A percentile compares a stretch with the other conserved stretches of the same genome.
Evolutionary conservation across 2,797 vertebrate species (phyloP).

Genomic region (Catamblyrhynchus diadema): DNA sequence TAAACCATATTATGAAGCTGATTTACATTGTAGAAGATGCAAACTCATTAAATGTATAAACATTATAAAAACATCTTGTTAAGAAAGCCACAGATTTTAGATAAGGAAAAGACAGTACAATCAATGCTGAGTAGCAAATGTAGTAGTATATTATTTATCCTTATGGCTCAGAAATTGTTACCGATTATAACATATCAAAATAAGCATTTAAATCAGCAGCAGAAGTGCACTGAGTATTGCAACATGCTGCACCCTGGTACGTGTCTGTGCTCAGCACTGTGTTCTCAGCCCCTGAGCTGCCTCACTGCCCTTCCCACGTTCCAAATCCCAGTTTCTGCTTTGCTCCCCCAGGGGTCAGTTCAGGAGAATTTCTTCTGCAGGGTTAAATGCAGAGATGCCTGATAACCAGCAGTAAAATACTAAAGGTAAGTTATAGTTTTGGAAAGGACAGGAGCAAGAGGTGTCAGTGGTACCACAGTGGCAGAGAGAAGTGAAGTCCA

Average conservation of each 20-base stretch:
- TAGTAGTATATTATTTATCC: background rate
- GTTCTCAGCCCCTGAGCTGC: background rate
- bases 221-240: background rate
- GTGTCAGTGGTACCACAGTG: background rate
- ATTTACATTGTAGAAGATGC: background rate
- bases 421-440: background rate
- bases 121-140: background rate
- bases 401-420: background rate
- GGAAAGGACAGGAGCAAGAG: background rate
- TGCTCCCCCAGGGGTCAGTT: background rate
- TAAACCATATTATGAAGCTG: background rate
- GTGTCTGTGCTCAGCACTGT: background rate
- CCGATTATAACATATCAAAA: background rate
- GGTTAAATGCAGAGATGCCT: background rate
- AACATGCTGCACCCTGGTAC: accelerated
- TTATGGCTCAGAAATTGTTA: background rate
- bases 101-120: background rate
- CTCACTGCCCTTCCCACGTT: background rate
- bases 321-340: background rate
- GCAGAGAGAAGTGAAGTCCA: background rate
- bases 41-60: background rate
- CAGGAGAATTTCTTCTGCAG: background rate
- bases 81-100: background rate
- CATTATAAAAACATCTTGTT: background rate
- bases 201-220: background rate